Percentiles rank a stretch among this genome's conserved stretches.
phyloP scores from a whole-genome alignment of 2,888 invertebrate species.

The Halictus quadricinctus region DNA sequence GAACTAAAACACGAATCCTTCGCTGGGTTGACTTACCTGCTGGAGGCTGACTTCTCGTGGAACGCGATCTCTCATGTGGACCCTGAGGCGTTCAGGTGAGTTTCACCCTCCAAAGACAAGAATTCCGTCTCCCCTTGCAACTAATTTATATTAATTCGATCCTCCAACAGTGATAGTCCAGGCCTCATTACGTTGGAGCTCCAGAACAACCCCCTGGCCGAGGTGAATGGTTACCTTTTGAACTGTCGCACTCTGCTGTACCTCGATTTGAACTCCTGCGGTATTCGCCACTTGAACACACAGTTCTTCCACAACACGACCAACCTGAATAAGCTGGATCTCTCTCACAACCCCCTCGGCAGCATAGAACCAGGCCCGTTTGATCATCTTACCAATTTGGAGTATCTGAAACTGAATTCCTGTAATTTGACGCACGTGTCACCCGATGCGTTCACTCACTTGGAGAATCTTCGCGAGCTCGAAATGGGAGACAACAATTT shows the following conservation, averaged over 20 bases:
- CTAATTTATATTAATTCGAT: constrained; percentile 6
- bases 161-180: constrained; percentile 85
- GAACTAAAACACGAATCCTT: constrained; percentile 86
- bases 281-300: constrained; percentile 84
- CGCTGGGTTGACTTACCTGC: constrained; percentile 86
- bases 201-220: constrained; percentile 86
- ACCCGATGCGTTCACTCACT: constrained; percentile 84
- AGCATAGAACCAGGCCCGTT: constrained; percentile 85
- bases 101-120: not conserved
- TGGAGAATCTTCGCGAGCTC: constrained; percentile 86
- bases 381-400: constrained; percentile 86
- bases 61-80: constrained; percentile 87
- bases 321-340: constrained; percentile 87
- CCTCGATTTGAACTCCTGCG: constrained; percentile 87
- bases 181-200: constrained; percentile 88
- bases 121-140: no score
- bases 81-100: constrained; percentile 87
- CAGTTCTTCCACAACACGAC: constrained; percentile 88
- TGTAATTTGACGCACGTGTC: constrained; percentile 86
- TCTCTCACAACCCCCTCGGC: constrained; percentile 87
- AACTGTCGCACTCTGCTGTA: constrained; percentile 87
- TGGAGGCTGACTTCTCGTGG: constrained; percentile 88
- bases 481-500: constrained; percentile 86
- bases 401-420: constrained; percentile 86
- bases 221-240: constrained; percentile 87